Evolutionary conservation across 2,888 invertebrate species (phyloP), one percentile per base, ranked within the genome.

Genomic region (Diplazon laetatorius): DNA sequence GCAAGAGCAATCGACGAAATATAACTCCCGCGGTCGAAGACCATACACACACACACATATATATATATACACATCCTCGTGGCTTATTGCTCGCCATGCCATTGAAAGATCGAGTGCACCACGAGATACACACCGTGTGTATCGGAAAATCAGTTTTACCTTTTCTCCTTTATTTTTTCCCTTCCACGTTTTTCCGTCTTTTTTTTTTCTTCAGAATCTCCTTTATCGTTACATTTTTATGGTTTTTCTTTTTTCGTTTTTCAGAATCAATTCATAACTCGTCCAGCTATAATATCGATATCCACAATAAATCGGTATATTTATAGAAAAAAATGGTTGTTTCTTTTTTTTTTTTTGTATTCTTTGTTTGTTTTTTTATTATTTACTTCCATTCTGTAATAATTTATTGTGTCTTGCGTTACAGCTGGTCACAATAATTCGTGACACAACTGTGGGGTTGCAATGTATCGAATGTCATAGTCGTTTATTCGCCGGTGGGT

Each of bases 1-100:
- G 73, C 59, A 18, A 55, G 68, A 68, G 71, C 66, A 75, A 66
- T 75, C 78, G 71, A 71, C 78, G 71, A 78, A 75, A 78, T 78
- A 78, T 68, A 78, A 75, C 74, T 66, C 71, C 57, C 37, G 55
- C 68, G 66, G 70, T 63, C 59, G 66, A 68, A 66, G 55, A 78
- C 66, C 66, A 44, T 76, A 48, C 59, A 30, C 30, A 30, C 6
- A 30, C 2, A 30, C 6, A 30, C 6, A 30, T 30, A 30, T n/a
- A 30, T 30, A 30, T 30, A 30, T 30, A 30, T 30, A 30, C 6
- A 30, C 2, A 30, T 42, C 63, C 68, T 59, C 55, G 48, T n/a
- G 55, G 14, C 30, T 55, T 55, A 55, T 55, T 55, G 55, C 62
- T 68, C 60, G 48, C 39, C 46, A 20, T 59, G 52, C 65, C 59